phyloP scores from a whole-genome alignment of 2,888 invertebrate species.

The Drosophila meridionalis region DNA sequence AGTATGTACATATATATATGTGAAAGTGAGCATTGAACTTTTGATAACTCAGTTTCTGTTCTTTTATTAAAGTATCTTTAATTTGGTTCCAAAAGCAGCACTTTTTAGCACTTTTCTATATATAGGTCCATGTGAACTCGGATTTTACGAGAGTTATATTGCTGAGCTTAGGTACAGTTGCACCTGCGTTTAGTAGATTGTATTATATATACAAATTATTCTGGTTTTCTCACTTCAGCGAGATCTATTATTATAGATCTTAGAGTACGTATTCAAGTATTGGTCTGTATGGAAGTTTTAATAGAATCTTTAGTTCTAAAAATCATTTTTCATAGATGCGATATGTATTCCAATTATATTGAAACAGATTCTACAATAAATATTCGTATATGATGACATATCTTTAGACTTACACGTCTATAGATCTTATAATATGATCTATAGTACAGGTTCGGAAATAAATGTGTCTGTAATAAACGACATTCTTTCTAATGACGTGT shows the following conservation, averaged over 20 bases:
- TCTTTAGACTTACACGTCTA: no score
- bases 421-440: no score
- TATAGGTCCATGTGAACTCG: slow-evolving; percentile 1
- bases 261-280: neutral
- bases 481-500: no score
- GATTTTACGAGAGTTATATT: neutral
- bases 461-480: no score
- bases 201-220: neutral
- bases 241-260: neutral
- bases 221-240: neutral
- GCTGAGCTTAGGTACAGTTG: neutral
- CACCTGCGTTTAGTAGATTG: neutral
- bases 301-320: no score
- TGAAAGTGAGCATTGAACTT: slow-evolving; percentile 32
- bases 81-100: neutral
- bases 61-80: neutral
- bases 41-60: slow-evolving; percentile 5
- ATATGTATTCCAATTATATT: no score
- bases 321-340: no score
- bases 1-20: neutral
- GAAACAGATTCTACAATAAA: no score
- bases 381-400: no score
- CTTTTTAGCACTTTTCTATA: neutral
- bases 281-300: no score
- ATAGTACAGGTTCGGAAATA: no score